phyloP scores from a whole-genome alignment of 2,113 vertebrate genomes.

The Lynx canadensis region DNA sequence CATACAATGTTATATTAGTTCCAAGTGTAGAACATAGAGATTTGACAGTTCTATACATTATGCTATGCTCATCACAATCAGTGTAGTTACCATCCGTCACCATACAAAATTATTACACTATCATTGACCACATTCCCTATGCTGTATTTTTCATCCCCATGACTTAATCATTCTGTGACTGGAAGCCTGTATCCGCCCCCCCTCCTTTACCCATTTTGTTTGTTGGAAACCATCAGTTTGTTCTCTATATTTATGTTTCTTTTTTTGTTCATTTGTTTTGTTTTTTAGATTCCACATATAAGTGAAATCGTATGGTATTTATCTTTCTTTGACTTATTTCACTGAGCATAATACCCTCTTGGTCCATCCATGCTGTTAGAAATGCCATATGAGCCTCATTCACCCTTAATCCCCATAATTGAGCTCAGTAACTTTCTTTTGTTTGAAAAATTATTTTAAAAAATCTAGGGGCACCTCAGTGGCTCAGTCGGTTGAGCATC shows the following conservation, averaged over 20 bases:
- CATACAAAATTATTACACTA: not conserved
- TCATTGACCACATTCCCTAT: not conserved
- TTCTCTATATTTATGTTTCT: not conserved
- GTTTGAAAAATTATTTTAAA: not conserved
- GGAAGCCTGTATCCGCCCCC: not conserved
- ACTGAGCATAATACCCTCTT: not conserved
- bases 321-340: not conserved
- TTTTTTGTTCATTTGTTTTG: not conserved
- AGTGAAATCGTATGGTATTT: not conserved
- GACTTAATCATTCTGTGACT: not conserved
- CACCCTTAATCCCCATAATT: not conserved
- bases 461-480: too few relatives aligned
- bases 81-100: not conserved
- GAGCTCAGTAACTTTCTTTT: not conserved
- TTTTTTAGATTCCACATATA: not conserved
- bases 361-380: too few relatives aligned
- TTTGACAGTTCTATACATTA: not conserved
- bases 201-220: not conserved
- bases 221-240: not conserved
- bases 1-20: not conserved
- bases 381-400: not conserved
- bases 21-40: not conserved
- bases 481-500: too few relatives aligned
- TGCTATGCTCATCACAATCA: not conserved
- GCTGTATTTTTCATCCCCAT: not conserved